Base-by-base conservation (phyloP, 2,888 invertebrate species). In the Temnothorax ravouxi region DNA sequence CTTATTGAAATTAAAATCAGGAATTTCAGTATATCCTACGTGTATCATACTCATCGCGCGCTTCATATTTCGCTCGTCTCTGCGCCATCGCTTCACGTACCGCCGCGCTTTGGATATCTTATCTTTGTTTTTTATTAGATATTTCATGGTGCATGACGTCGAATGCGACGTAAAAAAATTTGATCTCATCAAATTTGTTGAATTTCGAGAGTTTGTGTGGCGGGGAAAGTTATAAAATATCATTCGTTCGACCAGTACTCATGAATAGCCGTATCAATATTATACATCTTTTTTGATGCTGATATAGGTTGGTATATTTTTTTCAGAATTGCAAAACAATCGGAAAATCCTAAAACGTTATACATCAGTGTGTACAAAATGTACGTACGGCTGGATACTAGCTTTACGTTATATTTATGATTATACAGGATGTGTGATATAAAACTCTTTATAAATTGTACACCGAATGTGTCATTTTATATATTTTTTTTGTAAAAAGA, bases 391-490 rank as follows among this genome's bases (percentile, higher is more conserved):
- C n/a, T 29, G 21, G 47, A 56, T 54, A 38, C 21, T 56, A 34
- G 44, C 44, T 71, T 71, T 21, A 18, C 72, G 21, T 67, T 77
- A 77, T 71, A 13, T 80, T 72, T 80, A 47, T 38, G 18, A 80
- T 80, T 72, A 80, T 61, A 72, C 71, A 21, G 21, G 47, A 80
- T 50, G 38, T 38, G 47, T 38, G 38, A 50, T 72, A 50, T 72
- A n/a, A 80, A 80, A 71, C 13, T 34, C 52, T 79, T 71, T 71
- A 34, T 79, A 71, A 71, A 72, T 72, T 61, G 50, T 47, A 56
- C 34, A 50, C 25, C 11, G 79, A 13, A 79, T 50, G 41, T 18
- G 15, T 50, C 13, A 41, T 61, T 80, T 80, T 79, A 71, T 38
- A 56, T 50, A 79, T 59, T 79, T 79, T 79, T 71, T 15, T 47